Conservation (phyloP, 2,113 vertebrate species). For the Abramis brama region DNA sequence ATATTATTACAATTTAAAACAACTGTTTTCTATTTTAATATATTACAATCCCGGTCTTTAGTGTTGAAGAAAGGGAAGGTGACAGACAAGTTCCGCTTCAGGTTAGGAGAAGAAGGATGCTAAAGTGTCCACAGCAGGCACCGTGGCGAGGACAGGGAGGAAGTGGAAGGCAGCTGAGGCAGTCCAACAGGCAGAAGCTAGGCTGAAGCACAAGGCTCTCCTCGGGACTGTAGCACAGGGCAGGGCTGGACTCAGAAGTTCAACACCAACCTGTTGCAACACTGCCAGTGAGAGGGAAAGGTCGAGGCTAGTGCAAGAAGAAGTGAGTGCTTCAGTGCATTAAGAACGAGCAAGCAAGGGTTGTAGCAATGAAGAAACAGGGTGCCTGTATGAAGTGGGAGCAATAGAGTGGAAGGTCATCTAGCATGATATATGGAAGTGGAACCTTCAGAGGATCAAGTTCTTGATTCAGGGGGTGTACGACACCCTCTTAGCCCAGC, state of each 20-base stretch:
- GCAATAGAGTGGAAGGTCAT: too few species aligned
- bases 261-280: not conserved
- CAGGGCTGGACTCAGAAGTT: not conserved
- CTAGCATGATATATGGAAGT: too few species aligned
- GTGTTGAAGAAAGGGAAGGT: too few species aligned
- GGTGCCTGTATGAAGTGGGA: not conserved
- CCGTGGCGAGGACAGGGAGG: not conserved
- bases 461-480: too few species aligned
- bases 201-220: not conserved
- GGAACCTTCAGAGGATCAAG: too few species aligned
- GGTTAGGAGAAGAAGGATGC: too few species aligned
- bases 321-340: not conserved
- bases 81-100: too few species aligned
- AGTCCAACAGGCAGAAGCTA: not conserved
- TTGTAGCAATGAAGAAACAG: not conserved
- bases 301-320: not conserved
- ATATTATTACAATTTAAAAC: too few species aligned
- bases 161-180: not conserved
- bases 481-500: too few species aligned
- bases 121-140: not conserved
- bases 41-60: too few species aligned
- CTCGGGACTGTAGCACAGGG: not conserved
- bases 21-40: too few species aligned
- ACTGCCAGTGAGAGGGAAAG: not conserved
- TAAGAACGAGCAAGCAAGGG: not conserved